Percentiles rank a stretch among this genome's conserved stretches.
Conservation (phyloP, 2,888 invertebrate genomes). For the Oscheius sp. region DNA sequence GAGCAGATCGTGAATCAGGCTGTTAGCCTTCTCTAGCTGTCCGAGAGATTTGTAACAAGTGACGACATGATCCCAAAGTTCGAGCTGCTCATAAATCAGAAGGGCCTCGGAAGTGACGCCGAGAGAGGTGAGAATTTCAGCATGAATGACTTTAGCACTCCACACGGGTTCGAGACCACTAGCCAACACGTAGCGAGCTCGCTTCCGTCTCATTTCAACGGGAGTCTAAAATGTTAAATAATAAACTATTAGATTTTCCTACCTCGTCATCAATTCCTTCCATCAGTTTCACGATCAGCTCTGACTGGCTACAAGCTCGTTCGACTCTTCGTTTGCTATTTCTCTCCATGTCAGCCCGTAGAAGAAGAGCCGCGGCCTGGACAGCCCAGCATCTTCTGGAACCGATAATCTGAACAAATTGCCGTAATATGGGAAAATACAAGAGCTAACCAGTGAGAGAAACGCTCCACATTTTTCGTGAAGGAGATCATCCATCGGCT, state of each 20-base stretch:
- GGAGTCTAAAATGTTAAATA: slow-evolving; percentile 20
- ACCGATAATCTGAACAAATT: slow-evolving; percentile 76
- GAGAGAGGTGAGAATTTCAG: slow-evolving; percentile 63
- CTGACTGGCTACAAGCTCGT: slow-evolving; percentile 78
- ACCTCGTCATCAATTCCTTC: slow-evolving; percentile 54
- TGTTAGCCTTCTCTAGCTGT: slow-evolving; percentile 85
- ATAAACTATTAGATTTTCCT: not conserved
- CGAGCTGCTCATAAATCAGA: slow-evolving; percentile 77
- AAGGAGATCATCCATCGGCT: slow-evolving; percentile 84
- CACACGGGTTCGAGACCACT: slow-evolving; percentile 63
- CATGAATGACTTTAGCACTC: slow-evolving; percentile 58
- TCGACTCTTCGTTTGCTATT: slow-evolving; percentile 86
- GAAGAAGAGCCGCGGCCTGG: slow-evolving; percentile 82
- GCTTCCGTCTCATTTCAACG: slow-evolving; percentile 1
- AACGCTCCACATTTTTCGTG: slow-evolving; percentile 87
- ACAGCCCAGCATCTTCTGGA: slow-evolving; percentile 84
- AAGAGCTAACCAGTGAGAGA: slow-evolving; percentile 75
- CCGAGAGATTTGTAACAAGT: slow-evolving; percentile 88
- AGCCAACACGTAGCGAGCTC: slow-evolving; percentile 39
- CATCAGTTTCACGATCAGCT: slow-evolving; percentile 60
- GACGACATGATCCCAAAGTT: slow-evolving; percentile 92
- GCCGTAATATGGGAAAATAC: not conserved
- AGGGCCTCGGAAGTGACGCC: slow-evolving; percentile 75
- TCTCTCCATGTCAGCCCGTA: slow-evolving; percentile 84
- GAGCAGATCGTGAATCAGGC: slow-evolving; percentile 85